These are phyloP conservation scores for Helicorthomorpha holstii DNA, from an alignment of 1,140 invertebrate genomes.

Conservation along the genomic window DNA sequence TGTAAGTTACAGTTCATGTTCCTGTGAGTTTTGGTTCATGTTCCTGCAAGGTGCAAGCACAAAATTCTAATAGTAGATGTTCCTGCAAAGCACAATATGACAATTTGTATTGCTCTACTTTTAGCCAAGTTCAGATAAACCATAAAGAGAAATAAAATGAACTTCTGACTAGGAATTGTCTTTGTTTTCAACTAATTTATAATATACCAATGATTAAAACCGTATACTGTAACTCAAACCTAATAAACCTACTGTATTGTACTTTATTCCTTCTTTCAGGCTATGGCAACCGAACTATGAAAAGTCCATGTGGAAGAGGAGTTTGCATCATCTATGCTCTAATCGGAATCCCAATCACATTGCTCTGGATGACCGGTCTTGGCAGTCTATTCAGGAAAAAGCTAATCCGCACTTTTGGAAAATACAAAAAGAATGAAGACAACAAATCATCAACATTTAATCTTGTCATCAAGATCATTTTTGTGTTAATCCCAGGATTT, in stretches of 20 bases:
- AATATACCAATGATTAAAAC: no score
- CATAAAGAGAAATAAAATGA: not conserved
- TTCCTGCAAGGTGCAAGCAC: no score
- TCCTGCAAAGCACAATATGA: no score
- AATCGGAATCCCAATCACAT: slow-evolving; percentile 90
- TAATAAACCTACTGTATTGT: no score
- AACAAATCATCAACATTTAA: slow-evolving; percentile 19
- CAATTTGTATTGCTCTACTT: not conserved
- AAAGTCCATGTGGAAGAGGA: slow-evolving; percentile 58
- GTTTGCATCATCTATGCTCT: slow-evolving; percentile 84
- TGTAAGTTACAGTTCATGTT: no score
- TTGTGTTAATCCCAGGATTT: slow-evolving; percentile 68
- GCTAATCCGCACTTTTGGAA: slow-evolving; percentile 1
- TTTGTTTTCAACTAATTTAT: not conserved
- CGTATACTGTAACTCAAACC: no score
- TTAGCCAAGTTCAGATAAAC: not conserved
- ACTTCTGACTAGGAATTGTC: not conserved
- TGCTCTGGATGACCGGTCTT: slow-evolving; percentile 59
- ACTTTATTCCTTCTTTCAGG: no score
- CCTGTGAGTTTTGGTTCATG: no score
- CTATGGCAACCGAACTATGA: slow-evolving; percentile 73
- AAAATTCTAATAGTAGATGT: no score
- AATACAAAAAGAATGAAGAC: not conserved
- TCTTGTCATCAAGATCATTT: slow-evolving; percentile 51
- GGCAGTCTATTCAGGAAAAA: slow-evolving; percentile 55